Evolutionary conservation across 2,888 invertebrate species (phyloP).

Genomic region (Aspidiotus destructor): DNA sequence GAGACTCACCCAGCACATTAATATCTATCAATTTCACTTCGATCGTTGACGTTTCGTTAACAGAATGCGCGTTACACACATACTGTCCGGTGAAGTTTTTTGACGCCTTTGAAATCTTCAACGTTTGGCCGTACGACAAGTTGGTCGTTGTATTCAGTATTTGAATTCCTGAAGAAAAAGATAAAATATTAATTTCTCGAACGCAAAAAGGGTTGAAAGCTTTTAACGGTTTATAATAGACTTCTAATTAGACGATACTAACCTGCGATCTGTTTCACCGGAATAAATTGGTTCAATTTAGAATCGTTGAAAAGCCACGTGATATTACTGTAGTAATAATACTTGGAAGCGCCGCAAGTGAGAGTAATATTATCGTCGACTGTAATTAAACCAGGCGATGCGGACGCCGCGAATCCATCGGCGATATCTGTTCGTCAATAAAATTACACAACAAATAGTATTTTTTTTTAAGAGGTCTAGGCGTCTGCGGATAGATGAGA

Average conservation of each 20-base stretch:
- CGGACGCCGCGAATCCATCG: slow-evolving; percentile 33
- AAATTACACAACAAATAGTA: background rate
- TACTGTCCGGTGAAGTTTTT: slow-evolving; percentile 40
- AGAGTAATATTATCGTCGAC: slow-evolving; percentile 49
- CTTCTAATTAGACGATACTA: background rate
- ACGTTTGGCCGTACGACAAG: slow-evolving; percentile 42
- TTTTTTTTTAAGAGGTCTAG: background rate
- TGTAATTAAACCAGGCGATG: slow-evolving; percentile 40
- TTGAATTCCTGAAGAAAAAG: slow-evolving; percentile 38
- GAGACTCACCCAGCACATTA: too few species aligned
- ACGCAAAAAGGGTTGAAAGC: too few species aligned
- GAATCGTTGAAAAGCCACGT: slow-evolving; percentile 45
- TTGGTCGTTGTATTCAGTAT: slow-evolving; percentile 37
- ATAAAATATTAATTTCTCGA: background rate
- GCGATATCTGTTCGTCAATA: slow-evolving; percentile 36
- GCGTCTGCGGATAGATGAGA: background rate
- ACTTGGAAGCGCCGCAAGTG: slow-evolving; percentile 51
- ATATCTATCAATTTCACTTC: too few species aligned
- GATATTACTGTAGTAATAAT: slow-evolving; percentile 46
- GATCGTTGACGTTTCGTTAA: too few species aligned
- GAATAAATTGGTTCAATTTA: background rate
- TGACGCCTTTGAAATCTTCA: slow-evolving; percentile 41
- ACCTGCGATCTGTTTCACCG: slow-evolving; percentile 23
- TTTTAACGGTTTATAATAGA: too few species aligned
- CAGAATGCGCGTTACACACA: slow-evolving; percentile 38